These are phyloP conservation scores for Arizona elegans DNA, from an alignment of 2,113 vertebrate genomes.

Conservation along the genomic window DNA sequence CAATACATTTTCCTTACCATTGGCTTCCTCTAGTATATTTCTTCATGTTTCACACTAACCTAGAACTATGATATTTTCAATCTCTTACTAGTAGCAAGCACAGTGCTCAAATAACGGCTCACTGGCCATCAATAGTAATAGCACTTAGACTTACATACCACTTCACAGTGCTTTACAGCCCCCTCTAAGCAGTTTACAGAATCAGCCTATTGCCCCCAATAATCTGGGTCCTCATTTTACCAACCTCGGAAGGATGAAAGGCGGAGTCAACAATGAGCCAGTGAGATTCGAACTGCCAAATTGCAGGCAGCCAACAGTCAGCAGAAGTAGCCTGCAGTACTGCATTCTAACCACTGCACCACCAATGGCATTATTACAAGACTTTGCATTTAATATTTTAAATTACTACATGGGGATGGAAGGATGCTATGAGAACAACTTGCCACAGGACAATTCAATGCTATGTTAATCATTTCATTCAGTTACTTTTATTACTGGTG, in stretches of 20 bases:
- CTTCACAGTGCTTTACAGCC: no score
- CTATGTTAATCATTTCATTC: neutral
- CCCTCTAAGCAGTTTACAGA: no score
- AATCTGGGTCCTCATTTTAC: no score
- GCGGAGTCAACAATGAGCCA: no score
- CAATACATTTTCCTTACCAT: neutral
- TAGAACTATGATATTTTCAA: neutral
- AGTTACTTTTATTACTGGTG: neutral
- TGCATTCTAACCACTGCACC: no score
- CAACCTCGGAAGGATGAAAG: no score
- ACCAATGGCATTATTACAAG: neutral
- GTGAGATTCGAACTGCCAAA: no score
- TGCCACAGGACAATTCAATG: neutral
- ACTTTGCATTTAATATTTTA: neutral
- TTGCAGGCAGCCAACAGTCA: no score
- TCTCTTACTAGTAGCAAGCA: neutral
- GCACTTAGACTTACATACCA: no score
- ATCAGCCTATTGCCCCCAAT: no score
- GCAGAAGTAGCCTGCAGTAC: no score
- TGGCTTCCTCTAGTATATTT: neutral
- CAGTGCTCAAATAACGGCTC: neutral
- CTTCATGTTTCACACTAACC: neutral
- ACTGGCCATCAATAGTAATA: no score
- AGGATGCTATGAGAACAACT: neutral
- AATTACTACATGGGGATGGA: neutral